Percentiles rank a stretch among this genome's conserved stretches.
phyloP scores from a whole-genome alignment of 2,113 vertebrate genomes.

The Hemicordylus capensis region DNA sequence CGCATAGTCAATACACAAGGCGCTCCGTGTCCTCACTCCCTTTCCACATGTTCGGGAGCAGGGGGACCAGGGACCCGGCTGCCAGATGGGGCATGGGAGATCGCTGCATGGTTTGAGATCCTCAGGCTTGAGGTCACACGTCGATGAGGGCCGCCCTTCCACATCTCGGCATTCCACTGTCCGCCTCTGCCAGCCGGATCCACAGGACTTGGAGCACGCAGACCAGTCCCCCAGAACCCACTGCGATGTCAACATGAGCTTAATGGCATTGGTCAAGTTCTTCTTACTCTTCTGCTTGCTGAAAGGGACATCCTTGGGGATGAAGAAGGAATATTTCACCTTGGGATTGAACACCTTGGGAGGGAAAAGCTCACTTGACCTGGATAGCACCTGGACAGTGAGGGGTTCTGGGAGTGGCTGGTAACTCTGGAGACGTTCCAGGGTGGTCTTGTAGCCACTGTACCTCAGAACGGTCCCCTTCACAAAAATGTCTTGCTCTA shows the following conservation, averaged over 20 bases:
- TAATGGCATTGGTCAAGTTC: slow-evolving; percentile 81
- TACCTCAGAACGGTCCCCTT: slow-evolving; percentile 91
- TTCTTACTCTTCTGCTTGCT: slow-evolving; percentile 79
- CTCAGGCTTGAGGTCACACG: slow-evolving; percentile 85
- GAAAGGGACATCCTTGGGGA: slow-evolving; percentile 86
- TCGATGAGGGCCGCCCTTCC: slow-evolving; percentile 78
- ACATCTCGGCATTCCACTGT: slow-evolving; percentile 86
- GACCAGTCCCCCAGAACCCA: slow-evolving; percentile 95
- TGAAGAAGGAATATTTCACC: slow-evolving; percentile 93
- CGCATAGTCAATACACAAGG: slow-evolving; percentile 81
- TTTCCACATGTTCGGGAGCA: slow-evolving; percentile 85
- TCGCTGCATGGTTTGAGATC: slow-evolving; percentile 89
- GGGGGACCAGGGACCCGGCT: slow-evolving; percentile 80
- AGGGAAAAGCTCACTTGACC: slow-evolving; percentile 80
- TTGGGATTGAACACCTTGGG: slow-evolving; percentile 65
- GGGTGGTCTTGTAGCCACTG: slow-evolving; percentile 90
- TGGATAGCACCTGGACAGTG: slow-evolving; percentile 87
- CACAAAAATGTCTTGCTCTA: slow-evolving; percentile 91
- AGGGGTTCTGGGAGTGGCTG: slow-evolving; percentile 84
- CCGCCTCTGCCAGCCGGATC: slow-evolving; percentile 90
- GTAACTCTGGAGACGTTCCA: slow-evolving; percentile 96
- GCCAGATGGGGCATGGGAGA: slow-evolving; percentile 88
- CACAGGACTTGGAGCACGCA: slow-evolving; percentile 90
- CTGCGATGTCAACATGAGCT: slow-evolving; percentile 78
- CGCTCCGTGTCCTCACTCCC: slow-evolving; percentile 77